Percentiles rank a stretch among this genome's conserved stretches.
phyloP scores from a whole-genome alignment of 2,888 invertebrate genomes.

The Harpalus rubripes region DNA sequence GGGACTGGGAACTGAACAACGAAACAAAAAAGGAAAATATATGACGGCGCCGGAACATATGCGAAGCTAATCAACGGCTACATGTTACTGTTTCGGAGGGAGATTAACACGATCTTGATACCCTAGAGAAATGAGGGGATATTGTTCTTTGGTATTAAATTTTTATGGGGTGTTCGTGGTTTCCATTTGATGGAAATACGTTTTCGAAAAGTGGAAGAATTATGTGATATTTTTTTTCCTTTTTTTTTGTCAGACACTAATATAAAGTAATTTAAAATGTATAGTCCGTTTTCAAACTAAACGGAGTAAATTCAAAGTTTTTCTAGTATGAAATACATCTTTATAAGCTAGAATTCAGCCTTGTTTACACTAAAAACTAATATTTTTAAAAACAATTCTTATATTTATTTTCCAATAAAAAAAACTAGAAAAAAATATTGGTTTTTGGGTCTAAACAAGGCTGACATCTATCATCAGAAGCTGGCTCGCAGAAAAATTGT shows the following conservation, averaged over 20 bases:
- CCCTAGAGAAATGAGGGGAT: slow-evolving; percentile 21
- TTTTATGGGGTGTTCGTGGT: neutral
- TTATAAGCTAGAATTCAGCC: no score
- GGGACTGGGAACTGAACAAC: neutral
- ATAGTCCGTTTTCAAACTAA: no score
- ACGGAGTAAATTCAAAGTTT: no score
- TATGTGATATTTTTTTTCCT: neutral
- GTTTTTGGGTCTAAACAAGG: no score
- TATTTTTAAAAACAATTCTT: no score
- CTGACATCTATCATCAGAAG: no score
- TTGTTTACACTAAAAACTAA: no score
- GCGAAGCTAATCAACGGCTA: slow-evolving; percentile 52
- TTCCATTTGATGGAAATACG: neutral
- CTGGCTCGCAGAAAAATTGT: no score
- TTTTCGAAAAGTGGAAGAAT: neutral
- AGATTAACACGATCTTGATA: slow-evolving; percentile 32
- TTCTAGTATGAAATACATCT: no score
- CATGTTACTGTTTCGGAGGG: slow-evolving; percentile 32
- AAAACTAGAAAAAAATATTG: no score
- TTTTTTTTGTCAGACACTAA: neutral
- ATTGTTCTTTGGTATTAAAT: slow-evolving; percentile 21
- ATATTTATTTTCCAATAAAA: no score
- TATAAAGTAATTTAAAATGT: neutral
- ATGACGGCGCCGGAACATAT: slow-evolving; percentile 29
- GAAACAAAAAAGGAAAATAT: slow-evolving; percentile 46